Percentiles rank a stretch among this genome's conserved stretches.
phyloP scores from a whole-genome alignment of 2,113 vertebrate species.

The Melozone crissalis region DNA sequence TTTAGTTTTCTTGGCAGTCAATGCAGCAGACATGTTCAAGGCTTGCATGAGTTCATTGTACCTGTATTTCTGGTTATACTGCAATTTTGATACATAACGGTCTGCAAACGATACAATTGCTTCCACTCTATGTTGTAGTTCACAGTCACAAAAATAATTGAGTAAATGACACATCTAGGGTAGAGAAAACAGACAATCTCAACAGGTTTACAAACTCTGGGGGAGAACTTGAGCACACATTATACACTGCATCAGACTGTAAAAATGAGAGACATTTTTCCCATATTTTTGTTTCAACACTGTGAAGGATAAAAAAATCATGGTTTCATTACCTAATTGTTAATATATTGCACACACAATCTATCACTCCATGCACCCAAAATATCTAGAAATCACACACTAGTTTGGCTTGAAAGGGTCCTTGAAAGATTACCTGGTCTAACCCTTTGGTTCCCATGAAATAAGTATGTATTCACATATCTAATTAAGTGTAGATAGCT shows the following conservation, averaged over 20 bases:
- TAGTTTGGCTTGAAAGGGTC: background rate
- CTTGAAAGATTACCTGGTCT: background rate
- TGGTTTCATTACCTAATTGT: background rate
- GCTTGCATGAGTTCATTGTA: conserved; percentile 97
- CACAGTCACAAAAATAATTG: conserved; percentile 97
- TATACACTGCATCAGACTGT: background rate
- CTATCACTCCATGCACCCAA: background rate
- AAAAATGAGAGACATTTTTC: background rate
- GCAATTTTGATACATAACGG: conserved; percentile 91
- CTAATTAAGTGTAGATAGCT: background rate
- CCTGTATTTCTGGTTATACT: conserved; percentile 95
- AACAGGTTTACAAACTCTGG: background rate
- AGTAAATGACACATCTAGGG: conserved; percentile 95
- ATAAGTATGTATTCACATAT: background rate
- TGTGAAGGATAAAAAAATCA: background rate
- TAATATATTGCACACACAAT: background rate
- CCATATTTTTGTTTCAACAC: background rate
- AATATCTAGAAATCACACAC: background rate
- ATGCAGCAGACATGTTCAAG: conserved; percentile 95
- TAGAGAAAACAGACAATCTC: background rate
- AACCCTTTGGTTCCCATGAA: background rate
- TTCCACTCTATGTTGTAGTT: conserved; percentile 94
- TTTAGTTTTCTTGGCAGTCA: conserved; percentile 94
- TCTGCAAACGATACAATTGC: conserved; percentile 95
- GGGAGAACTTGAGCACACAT: background rate